A percentile compares a stretch with the other conserved stretches of the same genome.
These are phyloP conservation scores for Microtus obscurus DNA, from an alignment of 2,797 vertebrate species.

Conservation along the genomic window DNA sequence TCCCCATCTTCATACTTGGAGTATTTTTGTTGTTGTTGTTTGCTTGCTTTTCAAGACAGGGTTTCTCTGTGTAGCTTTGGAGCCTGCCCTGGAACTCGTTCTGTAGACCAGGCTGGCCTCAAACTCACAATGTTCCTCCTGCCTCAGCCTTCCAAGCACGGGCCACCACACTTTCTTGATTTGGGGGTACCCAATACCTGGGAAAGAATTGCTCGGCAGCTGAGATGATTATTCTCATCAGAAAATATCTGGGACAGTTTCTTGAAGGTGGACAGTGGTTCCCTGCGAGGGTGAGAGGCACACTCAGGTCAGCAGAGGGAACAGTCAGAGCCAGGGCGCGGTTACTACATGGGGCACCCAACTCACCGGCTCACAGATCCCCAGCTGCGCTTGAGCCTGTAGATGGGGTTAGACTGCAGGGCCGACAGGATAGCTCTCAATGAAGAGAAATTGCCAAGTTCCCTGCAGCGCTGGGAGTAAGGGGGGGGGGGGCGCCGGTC, in stretches of 20 bases:
- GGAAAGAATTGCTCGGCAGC: slow-evolving; percentile 89
- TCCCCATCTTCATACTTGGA: background rate
- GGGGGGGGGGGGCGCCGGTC: background rate
- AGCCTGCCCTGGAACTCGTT: background rate
- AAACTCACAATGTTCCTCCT: background rate
- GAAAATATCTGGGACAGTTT: slow-evolving; percentile 93
- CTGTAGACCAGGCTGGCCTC: background rate
- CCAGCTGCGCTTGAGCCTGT: slow-evolving; percentile 93
- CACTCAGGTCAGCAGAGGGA: background rate
- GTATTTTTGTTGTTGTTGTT: background rate
- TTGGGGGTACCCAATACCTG: slow-evolving; percentile 87
- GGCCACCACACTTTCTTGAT: no score
- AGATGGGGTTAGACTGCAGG: slow-evolving; percentile 92
- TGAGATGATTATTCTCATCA: slow-evolving; percentile 92
- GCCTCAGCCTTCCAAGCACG: background rate
- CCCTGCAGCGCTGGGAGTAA: slow-evolving; percentile 88
- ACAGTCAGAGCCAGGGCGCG: background rate
- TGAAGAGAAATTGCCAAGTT: slow-evolving; percentile 92
- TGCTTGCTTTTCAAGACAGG: no score
- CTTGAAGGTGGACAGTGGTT: slow-evolving; percentile 88
- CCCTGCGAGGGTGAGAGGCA: slow-evolving; percentile 82
- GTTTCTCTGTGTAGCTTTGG: background rate
- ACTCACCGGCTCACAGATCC: slow-evolving; percentile 85
- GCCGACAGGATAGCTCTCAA: slow-evolving; percentile 92
- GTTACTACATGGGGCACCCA: accelerated